Evolutionary conservation across 2,113 vertebrate species (phyloP), one percentile per base, ranked within the genome.

Genomic region (Anolis carolinensis): DNA sequence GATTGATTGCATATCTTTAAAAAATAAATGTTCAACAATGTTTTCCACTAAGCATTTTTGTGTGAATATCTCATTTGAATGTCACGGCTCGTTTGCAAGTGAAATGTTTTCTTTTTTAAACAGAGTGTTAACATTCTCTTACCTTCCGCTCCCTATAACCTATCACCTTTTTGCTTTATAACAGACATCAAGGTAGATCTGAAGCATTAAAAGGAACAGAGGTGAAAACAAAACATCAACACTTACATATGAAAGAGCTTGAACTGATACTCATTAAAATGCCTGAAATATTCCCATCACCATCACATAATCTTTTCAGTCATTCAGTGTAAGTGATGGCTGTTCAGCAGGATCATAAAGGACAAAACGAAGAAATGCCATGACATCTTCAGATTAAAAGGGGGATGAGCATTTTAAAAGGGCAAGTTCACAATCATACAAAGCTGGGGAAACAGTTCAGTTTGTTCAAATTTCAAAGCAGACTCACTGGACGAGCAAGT

Each of bases 1-100:
- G 78, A 7, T 55, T 79, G 55, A 55, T 63, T 59, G 52, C 20
- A 83, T 13, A 72, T 20, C 3, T 55, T 73, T 59, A 34, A 16
- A 59, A 59, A 55, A 59, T 23, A 73, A 39, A 83, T 36, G 48
- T 30, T 30, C 23, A 27, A 1, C 81, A 71, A 73, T 36, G 48
- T 20, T n/a, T 55, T 71, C 80, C 48, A 62, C 16, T 55, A 73
- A 18, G 70, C 21, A 36, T 73, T 73, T 73, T 50, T 73, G 7
- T 39, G n/a, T 71, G n/a, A 59, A 36, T 59, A 48, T 79, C 34
- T 36, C 32, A 82, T 82, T 73, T 72, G 7, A 83, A 83, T 73
- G 32, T 30, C 81, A 52, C 21, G n/a, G 32, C 13, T 39, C 59
- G 52, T 73, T 83, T 59, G 81, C 52, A 83, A 72, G 32, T 6